Evolutionary conservation across 2,113 vertebrate species (phyloP).

Genomic region (Prunella himalayana): DNA sequence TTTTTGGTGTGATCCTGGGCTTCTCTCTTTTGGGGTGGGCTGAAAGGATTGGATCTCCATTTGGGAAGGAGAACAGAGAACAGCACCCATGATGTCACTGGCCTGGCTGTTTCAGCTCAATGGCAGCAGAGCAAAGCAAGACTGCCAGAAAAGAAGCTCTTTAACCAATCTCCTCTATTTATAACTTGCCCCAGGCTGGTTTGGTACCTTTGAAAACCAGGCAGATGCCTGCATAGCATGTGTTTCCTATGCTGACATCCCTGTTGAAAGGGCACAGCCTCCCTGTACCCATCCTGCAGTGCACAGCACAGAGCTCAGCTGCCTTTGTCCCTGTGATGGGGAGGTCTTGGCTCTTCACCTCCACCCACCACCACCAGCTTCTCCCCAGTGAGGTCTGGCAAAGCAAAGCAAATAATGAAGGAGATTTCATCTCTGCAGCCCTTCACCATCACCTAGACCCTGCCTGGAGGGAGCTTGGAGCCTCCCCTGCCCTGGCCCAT

Average conservation of each 20-base stretch:
- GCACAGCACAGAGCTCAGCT: background rate
- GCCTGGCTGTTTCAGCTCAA: rapidly evolving
- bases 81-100: background rate
- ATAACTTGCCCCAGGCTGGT: background rate
- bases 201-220: background rate
- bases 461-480: background rate
- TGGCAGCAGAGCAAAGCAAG: background rate
- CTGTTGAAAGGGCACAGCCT: background rate
- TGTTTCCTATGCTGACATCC: background rate
- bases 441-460: background rate
- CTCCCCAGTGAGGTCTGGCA: background rate
- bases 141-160: background rate
- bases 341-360: background rate
- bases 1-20: background rate
- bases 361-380: background rate
- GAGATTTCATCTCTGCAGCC: background rate
- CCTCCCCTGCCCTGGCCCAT: background rate
- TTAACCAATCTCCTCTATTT: background rate
- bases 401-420: background rate
- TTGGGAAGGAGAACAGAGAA: background rate
- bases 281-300: rapidly evolving
- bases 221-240: rapidly evolving
- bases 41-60: background rate
- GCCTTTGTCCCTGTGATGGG: background rate
- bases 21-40: background rate